Conservation (phyloP, 1,140 invertebrate species). For the Riptortus pedestris region DNA sequence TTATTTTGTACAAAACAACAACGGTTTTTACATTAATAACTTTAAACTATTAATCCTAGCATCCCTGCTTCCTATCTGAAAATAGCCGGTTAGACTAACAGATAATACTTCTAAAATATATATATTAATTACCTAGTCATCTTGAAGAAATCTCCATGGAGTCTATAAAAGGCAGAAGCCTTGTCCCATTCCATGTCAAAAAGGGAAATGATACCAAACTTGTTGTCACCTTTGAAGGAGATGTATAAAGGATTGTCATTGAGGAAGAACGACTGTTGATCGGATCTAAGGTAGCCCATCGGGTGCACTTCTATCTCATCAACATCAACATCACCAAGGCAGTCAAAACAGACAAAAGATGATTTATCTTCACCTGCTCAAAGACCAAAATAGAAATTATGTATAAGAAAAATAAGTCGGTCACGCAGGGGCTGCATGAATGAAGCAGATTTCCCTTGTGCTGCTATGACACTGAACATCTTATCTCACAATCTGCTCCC, state of each 20-base stretch:
- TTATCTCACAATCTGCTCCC: too few relatives aligned
- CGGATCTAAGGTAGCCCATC: neutral
- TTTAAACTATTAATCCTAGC: neutral
- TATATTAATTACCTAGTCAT: slow-evolving; percentile 23
- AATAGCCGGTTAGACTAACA: neutral
- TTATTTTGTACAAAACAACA: slow-evolving; percentile 1
- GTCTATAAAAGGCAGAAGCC: neutral
- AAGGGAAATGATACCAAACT: neutral
- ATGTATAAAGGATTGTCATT: too few relatives aligned
- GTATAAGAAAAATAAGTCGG: too few relatives aligned
- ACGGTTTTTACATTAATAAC: neutral
- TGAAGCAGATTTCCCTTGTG: too few relatives aligned
- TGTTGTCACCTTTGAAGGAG: neutral
- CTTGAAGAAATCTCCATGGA: slow-evolving; percentile 21
- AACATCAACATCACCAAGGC: slow-evolving; percentile 18
- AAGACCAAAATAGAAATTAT: too few relatives aligned
- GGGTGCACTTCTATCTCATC: slow-evolving; percentile 2
- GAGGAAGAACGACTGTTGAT: neutral
- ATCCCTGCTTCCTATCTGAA: neutral
- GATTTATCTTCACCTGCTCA: too few relatives aligned
- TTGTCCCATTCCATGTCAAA: slow-evolving; percentile 24
- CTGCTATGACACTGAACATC: too few relatives aligned
- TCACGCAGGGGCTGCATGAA: too few relatives aligned
- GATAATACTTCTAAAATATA: neutral
- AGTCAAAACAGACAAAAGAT: slow-evolving; percentile 23